Evolutionary conservation across 2,797 vertebrate species (phyloP).

Genomic region (Astyanax mexicanus): DNA sequence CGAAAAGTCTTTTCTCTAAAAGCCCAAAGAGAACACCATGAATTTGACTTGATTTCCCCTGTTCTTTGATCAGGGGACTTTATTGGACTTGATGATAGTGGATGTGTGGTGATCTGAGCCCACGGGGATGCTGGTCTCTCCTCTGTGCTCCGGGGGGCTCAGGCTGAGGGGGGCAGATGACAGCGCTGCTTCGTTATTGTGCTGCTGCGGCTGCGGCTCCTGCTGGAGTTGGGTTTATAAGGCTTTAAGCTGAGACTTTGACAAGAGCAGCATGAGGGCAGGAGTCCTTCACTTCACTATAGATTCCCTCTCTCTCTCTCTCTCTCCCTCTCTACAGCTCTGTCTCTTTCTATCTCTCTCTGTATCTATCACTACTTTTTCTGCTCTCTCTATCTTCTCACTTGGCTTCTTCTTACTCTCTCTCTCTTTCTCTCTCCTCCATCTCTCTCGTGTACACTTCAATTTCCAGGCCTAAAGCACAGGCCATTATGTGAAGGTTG

Average conservation of each 20-base stretch:
- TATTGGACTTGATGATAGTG: slow-evolving; percentile 46
- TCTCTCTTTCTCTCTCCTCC: not conserved
- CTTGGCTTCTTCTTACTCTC: not conserved
- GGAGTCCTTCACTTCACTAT: slow-evolving; percentile 7
- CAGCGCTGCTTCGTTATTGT: slow-evolving; percentile 26
- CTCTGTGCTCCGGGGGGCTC: slow-evolving; percentile 26
- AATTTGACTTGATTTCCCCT: slow-evolving; percentile 47
- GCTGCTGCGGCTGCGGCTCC: slow-evolving; percentile 6
- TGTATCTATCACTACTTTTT: not conserved
- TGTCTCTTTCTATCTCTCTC: not conserved
- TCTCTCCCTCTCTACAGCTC: not conserved
- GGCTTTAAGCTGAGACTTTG: slow-evolving; percentile 33
- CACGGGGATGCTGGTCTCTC: slow-evolving; percentile 32
- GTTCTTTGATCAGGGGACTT: slow-evolving; percentile 55
- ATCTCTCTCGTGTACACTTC: slow-evolving; percentile 12
- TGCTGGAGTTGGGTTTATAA: slow-evolving; percentile 16
- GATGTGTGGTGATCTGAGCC: slow-evolving; percentile 1
- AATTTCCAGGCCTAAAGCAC: slow-evolving; percentile 13
- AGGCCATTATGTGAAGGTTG: slow-evolving; percentile 17
- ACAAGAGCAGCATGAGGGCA: slow-evolving; percentile 12
- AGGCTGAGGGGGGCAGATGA: not conserved
- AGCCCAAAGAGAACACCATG: slow-evolving; percentile 30
- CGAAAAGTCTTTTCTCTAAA: slow-evolving; percentile 35
- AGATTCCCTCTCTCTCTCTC: not conserved
- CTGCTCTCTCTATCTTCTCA: too few species aligned